phyloP scores from a whole-genome alignment of 2,888 invertebrate species.

The Cryptocephalus moraei region DNA sequence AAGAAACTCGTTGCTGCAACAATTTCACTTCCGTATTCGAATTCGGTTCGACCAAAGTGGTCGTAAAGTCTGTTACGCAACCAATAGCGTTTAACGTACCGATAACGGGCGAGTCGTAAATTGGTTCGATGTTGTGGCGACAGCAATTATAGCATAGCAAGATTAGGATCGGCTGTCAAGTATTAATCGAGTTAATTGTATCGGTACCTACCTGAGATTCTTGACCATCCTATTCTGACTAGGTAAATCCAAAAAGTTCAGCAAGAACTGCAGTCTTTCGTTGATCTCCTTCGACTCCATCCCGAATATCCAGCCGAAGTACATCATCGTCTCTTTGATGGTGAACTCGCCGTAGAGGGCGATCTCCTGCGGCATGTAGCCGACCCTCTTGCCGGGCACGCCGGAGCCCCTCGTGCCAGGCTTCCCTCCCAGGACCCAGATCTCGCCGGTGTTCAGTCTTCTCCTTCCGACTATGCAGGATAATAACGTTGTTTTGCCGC shows the following conservation, averaged over 20 bases:
- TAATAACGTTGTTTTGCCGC: conserved; percentile 91
- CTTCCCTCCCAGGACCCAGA: conserved; percentile 81
- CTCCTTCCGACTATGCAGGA: conserved; percentile 87
- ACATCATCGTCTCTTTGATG: conserved; percentile 90
- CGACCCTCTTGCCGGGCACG: conserved; percentile 81
- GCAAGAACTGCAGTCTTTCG: conserved; percentile 71
- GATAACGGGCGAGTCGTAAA: no score
- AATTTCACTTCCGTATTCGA: no score
- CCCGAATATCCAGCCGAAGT: conserved; percentile 92
- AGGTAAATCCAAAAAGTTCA: conserved; percentile 85
- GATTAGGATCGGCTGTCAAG: no score
- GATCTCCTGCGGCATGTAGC: conserved; percentile 94
- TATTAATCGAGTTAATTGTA: no score
- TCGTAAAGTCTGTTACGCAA: no score
- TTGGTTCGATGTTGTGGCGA: no score
- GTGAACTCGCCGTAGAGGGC: conserved; percentile 88
- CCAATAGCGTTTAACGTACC: no score
- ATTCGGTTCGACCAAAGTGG: no score
- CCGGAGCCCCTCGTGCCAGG: conserved; percentile 87
- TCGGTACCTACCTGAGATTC: conserved; percentile 51
- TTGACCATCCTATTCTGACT: conserved; percentile 72
- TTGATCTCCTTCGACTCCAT: conserved; percentile 76
- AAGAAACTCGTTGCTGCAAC: no score
- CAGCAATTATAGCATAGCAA: no score
- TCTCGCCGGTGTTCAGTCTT: conserved; percentile 75